Conservation (phyloP, 2,113 vertebrate species). For the Barnardius zonarius region DNA sequence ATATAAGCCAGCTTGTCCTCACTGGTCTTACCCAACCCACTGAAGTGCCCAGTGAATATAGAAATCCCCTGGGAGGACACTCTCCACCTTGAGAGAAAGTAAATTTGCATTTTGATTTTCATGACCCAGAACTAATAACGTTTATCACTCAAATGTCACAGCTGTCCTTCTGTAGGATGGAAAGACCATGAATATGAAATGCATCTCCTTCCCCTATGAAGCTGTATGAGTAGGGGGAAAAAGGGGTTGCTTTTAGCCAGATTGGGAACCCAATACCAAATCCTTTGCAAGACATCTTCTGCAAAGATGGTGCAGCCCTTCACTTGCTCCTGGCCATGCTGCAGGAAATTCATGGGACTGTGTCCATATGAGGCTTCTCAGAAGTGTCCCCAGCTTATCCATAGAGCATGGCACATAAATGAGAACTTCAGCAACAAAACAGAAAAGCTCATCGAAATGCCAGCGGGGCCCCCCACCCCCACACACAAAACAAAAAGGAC, state of each 20-base stretch:
- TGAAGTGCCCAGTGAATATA: not conserved
- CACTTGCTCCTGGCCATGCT: not conserved
- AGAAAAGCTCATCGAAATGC: not conserved
- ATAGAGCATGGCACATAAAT: not conserved
- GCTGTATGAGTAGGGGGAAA: not conserved
- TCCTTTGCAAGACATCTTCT: not conserved
- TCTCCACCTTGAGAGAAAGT: not conserved
- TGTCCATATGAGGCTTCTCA: not conserved
- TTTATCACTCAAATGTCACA: not conserved
- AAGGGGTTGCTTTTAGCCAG: not conserved
- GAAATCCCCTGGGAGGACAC: not conserved
- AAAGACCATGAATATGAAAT: not conserved
- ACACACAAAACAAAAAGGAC: slow-evolving; percentile 12
- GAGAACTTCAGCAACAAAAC: slow-evolving; percentile 5
- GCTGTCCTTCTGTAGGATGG: not conserved
- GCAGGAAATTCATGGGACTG: not conserved
- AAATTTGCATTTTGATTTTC: not conserved
- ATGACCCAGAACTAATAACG: not conserved
- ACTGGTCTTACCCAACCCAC: not conserved
- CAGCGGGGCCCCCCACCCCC: not conserved
- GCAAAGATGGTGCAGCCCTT: not conserved
- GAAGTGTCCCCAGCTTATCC: not conserved
- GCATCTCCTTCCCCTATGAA: not conserved
- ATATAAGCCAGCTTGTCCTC: not conserved
- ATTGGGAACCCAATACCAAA: not conserved